These are phyloP conservation scores for Sigmodon hispidus DNA, from an alignment of 2,113 vertebrate species.

Conservation along the genomic window DNA sequence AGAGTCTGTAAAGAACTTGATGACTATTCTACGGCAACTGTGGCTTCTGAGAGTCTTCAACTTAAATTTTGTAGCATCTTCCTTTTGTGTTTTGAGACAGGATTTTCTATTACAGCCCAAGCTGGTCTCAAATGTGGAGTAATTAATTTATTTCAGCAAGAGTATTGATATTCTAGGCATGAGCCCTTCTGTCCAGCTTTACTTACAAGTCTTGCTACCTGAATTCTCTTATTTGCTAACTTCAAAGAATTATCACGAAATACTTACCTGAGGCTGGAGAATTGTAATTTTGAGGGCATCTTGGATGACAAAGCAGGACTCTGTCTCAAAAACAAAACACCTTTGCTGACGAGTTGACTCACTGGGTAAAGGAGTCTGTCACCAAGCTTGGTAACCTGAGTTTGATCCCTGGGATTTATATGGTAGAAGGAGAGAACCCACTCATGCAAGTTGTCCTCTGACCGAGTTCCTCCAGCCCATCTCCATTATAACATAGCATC, in stretches of 20 bases:
- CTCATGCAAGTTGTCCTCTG: not conserved
- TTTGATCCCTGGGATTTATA: not conserved
- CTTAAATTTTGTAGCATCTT: not conserved
- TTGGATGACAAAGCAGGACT: not conserved
- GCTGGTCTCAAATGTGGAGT: not conserved
- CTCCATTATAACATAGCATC: not conserved
- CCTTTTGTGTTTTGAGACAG: not conserved
- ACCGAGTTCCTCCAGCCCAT: not conserved
- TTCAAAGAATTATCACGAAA: slow-evolving; percentile 71
- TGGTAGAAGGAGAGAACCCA: not conserved
- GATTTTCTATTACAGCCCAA: not conserved
- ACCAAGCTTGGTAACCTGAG: not conserved
- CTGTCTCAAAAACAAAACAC: not conserved
- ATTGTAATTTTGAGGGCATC: not conserved
- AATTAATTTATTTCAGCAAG: not conserved
- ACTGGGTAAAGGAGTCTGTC: not conserved
- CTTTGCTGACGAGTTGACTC: not conserved
- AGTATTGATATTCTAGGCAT: not conserved
- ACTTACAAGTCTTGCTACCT: not conserved
- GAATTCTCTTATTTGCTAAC: slow-evolving; percentile 14
- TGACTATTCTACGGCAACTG: not conserved
- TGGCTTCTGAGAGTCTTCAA: not conserved
- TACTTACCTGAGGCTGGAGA: slow-evolving; percentile 36
- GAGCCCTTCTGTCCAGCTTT: not conserved
- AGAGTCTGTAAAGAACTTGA: slow-evolving; percentile 10